phyloP scores from a whole-genome alignment of 2,113 vertebrate genomes.

The Pseudorhombus dupliciocellatus region DNA sequence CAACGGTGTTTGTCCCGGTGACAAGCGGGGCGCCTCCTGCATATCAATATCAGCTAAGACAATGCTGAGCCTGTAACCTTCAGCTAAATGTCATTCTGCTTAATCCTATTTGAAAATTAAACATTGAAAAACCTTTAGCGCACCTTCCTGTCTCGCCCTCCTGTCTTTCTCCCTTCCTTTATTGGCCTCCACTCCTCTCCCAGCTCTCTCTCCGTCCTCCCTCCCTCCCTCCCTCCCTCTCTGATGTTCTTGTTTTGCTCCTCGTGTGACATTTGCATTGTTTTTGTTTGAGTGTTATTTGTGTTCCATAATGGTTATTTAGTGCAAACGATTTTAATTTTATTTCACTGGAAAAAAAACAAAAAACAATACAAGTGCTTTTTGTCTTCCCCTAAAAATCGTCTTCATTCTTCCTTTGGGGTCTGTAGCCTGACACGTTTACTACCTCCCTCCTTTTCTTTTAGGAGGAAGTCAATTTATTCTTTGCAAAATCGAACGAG shows the following conservation, averaged over 20 bases:
- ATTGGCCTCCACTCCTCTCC: conserved; percentile 58
- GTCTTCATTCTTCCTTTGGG: conserved; percentile 13
- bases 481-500: conserved; percentile 3
- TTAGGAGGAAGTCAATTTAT: conserved; percentile 17
- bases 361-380: conserved; percentile 45
- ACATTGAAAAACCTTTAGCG: conserved; percentile 85
- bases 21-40: conserved; percentile 84
- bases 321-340: conserved; percentile 60
- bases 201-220: neutral
- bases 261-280: conserved; percentile 80
- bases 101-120: conserved; percentile 91
- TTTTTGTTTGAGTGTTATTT: conserved; percentile 59
- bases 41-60: conserved; percentile 89
- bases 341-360: conserved; percentile 45
- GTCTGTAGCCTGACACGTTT: conserved; percentile 16
- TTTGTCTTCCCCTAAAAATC: conserved; percentile 34
- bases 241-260: conserved; percentile 54
- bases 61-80: conserved; percentile 86
- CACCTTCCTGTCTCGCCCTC: conserved; percentile 77
- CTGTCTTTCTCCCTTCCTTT: conserved; percentile 62
- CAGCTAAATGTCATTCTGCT: conserved; percentile 90
- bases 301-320: conserved; percentile 59
- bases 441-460: conserved; percentile 27
- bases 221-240: conserved; percentile 41
- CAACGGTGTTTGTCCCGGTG: conserved; percentile 86